A percentile compares a stretch with the other conserved stretches of the same genome.
Evolutionary conservation across 2,888 invertebrate genomes (phyloP).

Genomic region (Metalampra italica): DNA sequence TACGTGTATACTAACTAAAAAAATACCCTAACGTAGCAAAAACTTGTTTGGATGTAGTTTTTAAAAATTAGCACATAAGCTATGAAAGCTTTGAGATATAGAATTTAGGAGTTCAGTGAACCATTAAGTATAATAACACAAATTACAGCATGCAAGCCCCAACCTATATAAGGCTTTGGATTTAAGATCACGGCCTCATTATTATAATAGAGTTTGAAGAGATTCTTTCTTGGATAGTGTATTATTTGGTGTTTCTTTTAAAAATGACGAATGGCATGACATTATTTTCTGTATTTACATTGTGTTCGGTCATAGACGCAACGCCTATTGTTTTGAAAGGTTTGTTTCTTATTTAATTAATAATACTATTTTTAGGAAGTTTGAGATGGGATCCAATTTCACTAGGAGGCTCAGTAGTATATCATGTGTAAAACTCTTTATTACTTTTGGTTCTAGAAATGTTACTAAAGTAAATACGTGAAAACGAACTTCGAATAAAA

Average conservation of each 20-base stretch:
- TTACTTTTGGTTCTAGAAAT: too few relatives aligned
- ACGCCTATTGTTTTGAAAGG: slow-evolving; percentile 48
- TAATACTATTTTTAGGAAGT: not conserved
- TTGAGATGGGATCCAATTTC: too few relatives aligned
- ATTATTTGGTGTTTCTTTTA: not conserved
- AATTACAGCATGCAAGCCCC: slow-evolving; percentile 20
- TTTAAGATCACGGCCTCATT: slow-evolving; percentile 11
- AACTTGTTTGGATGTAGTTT: too few relatives aligned
- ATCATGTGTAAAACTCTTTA: too few relatives aligned
- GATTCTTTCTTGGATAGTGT: not conserved
- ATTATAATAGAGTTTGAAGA: not conserved
- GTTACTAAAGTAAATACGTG: too few relatives aligned
- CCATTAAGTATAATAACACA: slow-evolving; percentile 14
- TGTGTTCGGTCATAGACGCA: slow-evolving; percentile 21
- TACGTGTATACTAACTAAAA: too few relatives aligned
- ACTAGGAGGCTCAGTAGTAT: too few relatives aligned
- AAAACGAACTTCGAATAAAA: too few relatives aligned
- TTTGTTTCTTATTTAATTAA: slow-evolving; percentile 19
- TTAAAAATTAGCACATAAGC: too few relatives aligned
- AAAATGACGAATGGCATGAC: slow-evolving; percentile 3
- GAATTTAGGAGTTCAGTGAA: slow-evolving; percentile 17
- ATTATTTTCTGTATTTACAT: slow-evolving; percentile 13
- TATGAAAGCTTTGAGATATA: too few relatives aligned
- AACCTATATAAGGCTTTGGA: slow-evolving; percentile 29
- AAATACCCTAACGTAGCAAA: too few relatives aligned